A percentile compares a stretch with the other conserved stretches of the same genome.
phyloP scores from a whole-genome alignment of 1,140 invertebrate genomes.

The Aplysia californica region DNA sequence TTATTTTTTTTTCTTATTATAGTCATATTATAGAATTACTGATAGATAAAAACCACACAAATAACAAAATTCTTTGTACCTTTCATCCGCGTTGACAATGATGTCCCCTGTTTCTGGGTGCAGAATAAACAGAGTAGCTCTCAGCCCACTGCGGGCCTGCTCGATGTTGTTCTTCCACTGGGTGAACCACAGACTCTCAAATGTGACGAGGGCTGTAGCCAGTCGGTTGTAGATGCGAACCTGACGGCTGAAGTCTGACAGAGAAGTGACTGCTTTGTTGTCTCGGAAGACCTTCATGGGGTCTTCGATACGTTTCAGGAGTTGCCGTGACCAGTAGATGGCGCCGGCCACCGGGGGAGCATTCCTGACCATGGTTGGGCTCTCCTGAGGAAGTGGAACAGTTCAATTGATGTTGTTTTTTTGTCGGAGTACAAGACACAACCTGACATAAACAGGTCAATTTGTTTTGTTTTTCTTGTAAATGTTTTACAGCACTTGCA shows the following conservation, averaged over 20 bases:
- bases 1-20: too few species aligned
- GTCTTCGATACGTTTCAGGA: constrained; percentile 63
- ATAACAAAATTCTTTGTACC: too few species aligned
- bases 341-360: constrained; percentile 65
- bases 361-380: constrained; percentile 59
- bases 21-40: too few species aligned
- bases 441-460: too few species aligned
- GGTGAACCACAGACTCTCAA: constrained; percentile 65
- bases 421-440: neutral
- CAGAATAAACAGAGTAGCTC: constrained; percentile 62
- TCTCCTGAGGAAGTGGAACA: constrained; percentile 47
- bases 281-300: constrained; percentile 65
- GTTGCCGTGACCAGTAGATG: constrained; percentile 64
- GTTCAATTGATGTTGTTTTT: neutral
- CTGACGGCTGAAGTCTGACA: constrained; percentile 56
- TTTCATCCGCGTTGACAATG: constrained; percentile 66
- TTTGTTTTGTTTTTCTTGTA: too few species aligned
- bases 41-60: too few species aligned
- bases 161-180: constrained; percentile 65
- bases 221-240: constrained; percentile 64
- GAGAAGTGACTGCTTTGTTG: constrained; percentile 57
- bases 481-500: too few species aligned
- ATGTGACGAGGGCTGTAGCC: constrained; percentile 63
- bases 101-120: constrained; percentile 62
- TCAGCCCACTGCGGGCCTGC: constrained; percentile 58